Base-by-base conservation (phyloP, 2,888 invertebrate genomes). In the Geotrupes spiniger region DNA sequence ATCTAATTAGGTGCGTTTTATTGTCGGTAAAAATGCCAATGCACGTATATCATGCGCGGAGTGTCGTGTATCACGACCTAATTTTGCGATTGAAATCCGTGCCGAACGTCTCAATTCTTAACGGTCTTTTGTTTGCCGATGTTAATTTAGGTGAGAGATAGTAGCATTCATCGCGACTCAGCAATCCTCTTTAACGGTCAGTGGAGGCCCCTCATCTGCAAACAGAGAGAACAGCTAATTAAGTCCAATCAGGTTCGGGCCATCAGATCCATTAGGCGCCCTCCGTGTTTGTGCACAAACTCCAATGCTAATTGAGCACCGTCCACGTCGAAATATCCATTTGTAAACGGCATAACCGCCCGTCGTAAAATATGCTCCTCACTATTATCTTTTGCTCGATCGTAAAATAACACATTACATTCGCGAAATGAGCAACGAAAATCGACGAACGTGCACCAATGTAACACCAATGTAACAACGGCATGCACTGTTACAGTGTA, bases 171-270 rank as follows among this genome's bases (percentile, higher is more conserved):
- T 63, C 61, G 60, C 58, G 58, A 58, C 38, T 54, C 51, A 52
- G 50, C 54, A 54, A 53, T 54, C 54, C 56, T 57, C 60, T 59
- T 54, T 60, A 58, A 55, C 57, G 56, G 59, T 52, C 54, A 56
- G 49, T 45, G 46, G 46, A 48, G 38, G 46, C 41, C 39, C 33
- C 51, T 53, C 52, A 46, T 47, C 15, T 38, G 17, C 21, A 61
- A 57, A 73, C 69, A 69, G 59, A 61, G 65, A 68, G 70, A 74
- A 69, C 75, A 77, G 74, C 76, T 78, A 79, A 80, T 80, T 78
- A 78, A 76, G 76, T 75, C 73, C 76, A 78, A 78, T 80, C 78
- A 77, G 74, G 70, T 70, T 68, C 71, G 76, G 73, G 71, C 75
- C 72, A 74, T 75, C 74, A 71, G 72, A 71, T 72, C 74, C 74